Conservation (phyloP, 2,797 vertebrate species). For the Sebastes trivittatus region DNA sequence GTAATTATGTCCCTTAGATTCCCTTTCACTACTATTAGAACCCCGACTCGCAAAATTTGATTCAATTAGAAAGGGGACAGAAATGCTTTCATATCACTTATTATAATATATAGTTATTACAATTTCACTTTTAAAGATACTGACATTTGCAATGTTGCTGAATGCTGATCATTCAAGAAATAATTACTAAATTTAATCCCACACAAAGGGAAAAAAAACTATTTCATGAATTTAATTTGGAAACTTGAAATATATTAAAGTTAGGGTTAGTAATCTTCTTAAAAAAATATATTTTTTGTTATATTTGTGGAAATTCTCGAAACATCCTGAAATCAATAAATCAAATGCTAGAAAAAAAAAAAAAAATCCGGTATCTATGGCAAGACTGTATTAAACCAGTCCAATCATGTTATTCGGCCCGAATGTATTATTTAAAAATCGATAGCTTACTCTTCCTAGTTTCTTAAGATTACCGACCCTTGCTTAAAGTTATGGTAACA, state of each 20-base stretch:
- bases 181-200: background rate
- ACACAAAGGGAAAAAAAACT: background rate
- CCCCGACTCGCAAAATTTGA: no score
- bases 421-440: rapidly evolving
- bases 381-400: no score
- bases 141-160: background rate
- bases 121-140: background rate
- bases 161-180: background rate
- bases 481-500: rapidly evolving
- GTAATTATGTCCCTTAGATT: background rate
- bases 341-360: no score
- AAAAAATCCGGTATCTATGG: no score
- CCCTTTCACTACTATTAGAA: background rate
- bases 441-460: rapidly evolving
- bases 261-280: no score
- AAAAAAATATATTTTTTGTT: no score
- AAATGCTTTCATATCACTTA: background rate
- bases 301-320: no score
- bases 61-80: background rate
- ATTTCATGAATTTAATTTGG: no score
- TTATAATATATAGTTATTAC: background rate
- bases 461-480: no score
- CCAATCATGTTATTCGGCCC: no score
- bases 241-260: no score
- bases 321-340: no score